phyloP scores from a whole-genome alignment of 2,113 vertebrate genomes.

The Syngnathoides biaculeatus region DNA sequence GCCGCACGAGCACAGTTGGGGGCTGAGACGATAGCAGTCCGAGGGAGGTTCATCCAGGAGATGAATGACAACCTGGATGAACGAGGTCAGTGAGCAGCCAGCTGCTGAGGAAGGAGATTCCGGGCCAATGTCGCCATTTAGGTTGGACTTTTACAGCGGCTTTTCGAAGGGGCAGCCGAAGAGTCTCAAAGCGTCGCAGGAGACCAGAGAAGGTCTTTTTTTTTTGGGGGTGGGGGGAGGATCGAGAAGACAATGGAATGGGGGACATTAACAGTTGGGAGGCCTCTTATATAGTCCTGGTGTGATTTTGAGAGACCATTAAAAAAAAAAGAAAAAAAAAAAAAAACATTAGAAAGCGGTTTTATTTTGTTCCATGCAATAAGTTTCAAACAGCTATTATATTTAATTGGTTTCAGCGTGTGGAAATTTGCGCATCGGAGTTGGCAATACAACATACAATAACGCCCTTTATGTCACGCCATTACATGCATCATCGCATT shows the following conservation, averaged over 20 bases:
- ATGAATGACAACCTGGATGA: conserved; percentile 73
- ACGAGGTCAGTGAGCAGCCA: conserved; percentile 61
- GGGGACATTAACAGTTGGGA: conserved; percentile 9
- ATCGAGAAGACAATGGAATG: conserved; percentile 9
- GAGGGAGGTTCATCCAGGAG: conserved; percentile 58
- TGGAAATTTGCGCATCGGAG: conserved; percentile 1
- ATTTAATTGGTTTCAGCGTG: background rate
- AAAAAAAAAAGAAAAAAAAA: background rate
- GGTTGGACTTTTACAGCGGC: conserved; percentile 55
- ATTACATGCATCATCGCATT: background rate
- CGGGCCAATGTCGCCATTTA: conserved; percentile 60
- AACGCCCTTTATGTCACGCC: conserved; percentile 1
- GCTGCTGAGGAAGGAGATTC: conserved; percentile 65
- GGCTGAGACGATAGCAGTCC: conserved; percentile 42
- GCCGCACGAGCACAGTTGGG: conserved; percentile 33
- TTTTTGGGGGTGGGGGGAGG: background rate
- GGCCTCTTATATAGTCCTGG: conserved; percentile 11
- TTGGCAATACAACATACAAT: background rate
- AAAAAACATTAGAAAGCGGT: background rate
- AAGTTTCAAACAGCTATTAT: background rate
- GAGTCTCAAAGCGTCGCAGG: conserved; percentile 19
- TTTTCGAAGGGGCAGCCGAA: conserved; percentile 39
- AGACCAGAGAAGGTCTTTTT: conserved; percentile 36
- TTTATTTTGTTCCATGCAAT: background rate
- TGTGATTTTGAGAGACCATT: conserved; percentile 21